Evolutionary conservation across 2,888 invertebrate species (phyloP), one percentile per base, ranked within the genome.

Genomic region (Oligia fasciuncula): DNA sequence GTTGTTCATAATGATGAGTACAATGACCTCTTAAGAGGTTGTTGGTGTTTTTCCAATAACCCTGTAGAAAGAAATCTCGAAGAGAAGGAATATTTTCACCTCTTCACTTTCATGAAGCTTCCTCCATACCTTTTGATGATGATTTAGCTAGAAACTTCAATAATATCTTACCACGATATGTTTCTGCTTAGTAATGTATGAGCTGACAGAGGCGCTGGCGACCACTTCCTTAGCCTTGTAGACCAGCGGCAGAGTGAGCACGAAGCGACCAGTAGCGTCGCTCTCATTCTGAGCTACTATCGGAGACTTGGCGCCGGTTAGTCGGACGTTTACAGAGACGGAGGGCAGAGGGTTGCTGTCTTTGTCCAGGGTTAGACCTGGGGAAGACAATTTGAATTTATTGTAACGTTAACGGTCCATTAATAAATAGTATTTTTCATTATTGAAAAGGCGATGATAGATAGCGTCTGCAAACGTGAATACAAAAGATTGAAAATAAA

Each of bases 351-450:
- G 97, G 87, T 97, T 97, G 91, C 98, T 98, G 83, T 95, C 94
- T 79, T 93, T 93, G 92, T 98, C 98, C 51, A 97, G 92, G 0
- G 98, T 97, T 83, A 97, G 96, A 74, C 98, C 98, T 97, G 91
- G 8, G 88, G 71, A 62, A 19, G 4, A 46, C n/a, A 51, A 6
- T 4, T 57, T 0, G 4, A 62, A 35, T 8, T 14, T 29, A 43
- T 63, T 46, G 14, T 14, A 46, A 72, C 13, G 0, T 29, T 14
- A 46, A 72, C 13, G 0, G 9, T 62, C 46, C 19, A 62, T 8
- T 13, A 51, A 13, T 0, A 19, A 51, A 51, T 23, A 14, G 51
- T 51, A 23, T 70, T 23, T 51, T 4, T 23, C 13, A 70, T 51
- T 8, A 70, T 4, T 35, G 51, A 70, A 70, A 23, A 14, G 51